Evolutionary conservation across 2,113 vertebrate genomes (phyloP), one percentile per base, ranked within the genome.

Genomic region (Osmerus eperlanus): DNA sequence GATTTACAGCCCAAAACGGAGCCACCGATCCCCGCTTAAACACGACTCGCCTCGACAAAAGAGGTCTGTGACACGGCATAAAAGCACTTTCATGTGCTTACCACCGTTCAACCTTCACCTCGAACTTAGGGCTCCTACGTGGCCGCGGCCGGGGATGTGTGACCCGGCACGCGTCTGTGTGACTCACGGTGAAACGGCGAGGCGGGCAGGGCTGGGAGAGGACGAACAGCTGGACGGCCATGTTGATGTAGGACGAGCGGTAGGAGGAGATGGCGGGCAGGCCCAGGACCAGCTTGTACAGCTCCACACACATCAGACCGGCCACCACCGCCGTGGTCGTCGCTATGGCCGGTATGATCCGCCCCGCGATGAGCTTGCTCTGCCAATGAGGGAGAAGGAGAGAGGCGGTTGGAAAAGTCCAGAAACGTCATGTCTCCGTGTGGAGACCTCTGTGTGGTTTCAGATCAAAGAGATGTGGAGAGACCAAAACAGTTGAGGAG

Each of bases 311-410:
- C 0, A 93, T 86, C 78, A 97, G 86, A 67, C 95, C 95, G 0
- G 94, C 95, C 82, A 96, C 93, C 0, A 92, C 94, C 0, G 93
- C 92, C 0, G 95, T 96, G 2, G 93, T 95, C 56, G 96, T 98
- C 64, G 91, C 93, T 23, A 98, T 93, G 76, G 96, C 96, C 0
- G 96, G 96, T 73, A 97, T 88, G 3, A 98, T 97, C 65, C 14
- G 86, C 16, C 95, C 95, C 0, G 91, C 87, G 0, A 95, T 96
- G 63, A 53, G 89, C 83, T 96, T 96, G 83, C 93, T 94, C 96
- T 98, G 89, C 53, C 79, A 67, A 78, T 67, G 13, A 80, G 58
- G 74, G 7, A 75, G 36, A 41, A 41, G 8, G 60, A 28, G 14
- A 18, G 18, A 21, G 25, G 14, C 16, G 4, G 3, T 41, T 15